A percentile compares a stretch with the other conserved stretches of the same genome.
These are phyloP conservation scores for Hartigia nigra DNA, from an alignment of 2,888 invertebrate genomes.

Conservation along the genomic window DNA sequence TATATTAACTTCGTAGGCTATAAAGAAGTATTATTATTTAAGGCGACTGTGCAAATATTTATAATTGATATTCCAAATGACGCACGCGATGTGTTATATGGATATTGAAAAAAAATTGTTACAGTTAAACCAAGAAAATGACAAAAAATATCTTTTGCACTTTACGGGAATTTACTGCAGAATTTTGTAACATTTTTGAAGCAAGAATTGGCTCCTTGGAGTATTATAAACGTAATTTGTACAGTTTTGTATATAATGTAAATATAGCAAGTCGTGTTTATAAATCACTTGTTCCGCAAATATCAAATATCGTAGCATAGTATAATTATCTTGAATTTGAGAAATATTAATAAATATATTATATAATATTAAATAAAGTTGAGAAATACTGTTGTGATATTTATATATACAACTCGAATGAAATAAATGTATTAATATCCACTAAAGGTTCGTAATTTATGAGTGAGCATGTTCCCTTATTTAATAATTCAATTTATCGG, in stretches of 20 bases:
- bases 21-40: no score
- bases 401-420: no score
- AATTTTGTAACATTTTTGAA: not conserved
- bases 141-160: not conserved
- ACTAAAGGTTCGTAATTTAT: no score
- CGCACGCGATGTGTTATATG: not conserved
- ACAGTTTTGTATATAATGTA: not conserved
- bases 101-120: not conserved
- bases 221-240: not conserved
- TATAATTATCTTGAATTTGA: no score
- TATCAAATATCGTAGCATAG: not conserved
- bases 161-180: not conserved
- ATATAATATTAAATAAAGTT: no score
- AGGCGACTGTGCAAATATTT: no score
- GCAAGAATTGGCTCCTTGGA: not conserved
- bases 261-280: not conserved
- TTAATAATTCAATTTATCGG: not conserved
- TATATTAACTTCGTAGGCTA: no score
- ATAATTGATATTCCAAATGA: no score
- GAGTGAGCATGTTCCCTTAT: not conserved
- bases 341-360: no score
- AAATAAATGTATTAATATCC: no score
- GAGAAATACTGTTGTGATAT: no score
- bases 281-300: not conserved
- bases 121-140: not conserved